Conservation (phyloP, 2,888 invertebrate species). For the Atrina japonica region DNA sequence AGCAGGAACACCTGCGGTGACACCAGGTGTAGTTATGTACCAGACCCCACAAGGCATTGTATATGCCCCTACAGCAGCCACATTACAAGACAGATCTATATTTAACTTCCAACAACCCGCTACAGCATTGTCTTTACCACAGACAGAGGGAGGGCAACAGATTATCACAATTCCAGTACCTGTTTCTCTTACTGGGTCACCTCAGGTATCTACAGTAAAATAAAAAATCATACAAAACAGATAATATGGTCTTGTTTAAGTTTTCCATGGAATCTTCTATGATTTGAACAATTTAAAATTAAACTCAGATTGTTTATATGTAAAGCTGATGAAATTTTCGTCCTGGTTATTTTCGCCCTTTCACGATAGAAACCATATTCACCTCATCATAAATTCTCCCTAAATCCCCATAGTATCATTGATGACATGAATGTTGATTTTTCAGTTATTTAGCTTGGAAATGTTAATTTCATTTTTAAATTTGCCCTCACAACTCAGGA, state of each 20-base stretch:
- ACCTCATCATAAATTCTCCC: too few relatives aligned
- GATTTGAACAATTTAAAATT: not conserved
- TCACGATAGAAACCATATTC: too few relatives aligned
- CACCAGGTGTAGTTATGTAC: constrained; percentile 79
- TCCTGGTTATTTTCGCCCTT: too few relatives aligned
- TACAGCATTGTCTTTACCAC: constrained; percentile 60
- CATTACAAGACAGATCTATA: constrained; percentile 72
- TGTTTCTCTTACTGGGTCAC: constrained; percentile 74
- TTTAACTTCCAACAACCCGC: constrained; percentile 79
- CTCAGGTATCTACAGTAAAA: constrained; percentile 74
- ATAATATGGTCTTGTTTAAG: too few relatives aligned
- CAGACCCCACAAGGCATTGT: constrained; percentile 80
- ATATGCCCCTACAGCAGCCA: constrained; percentile 78
- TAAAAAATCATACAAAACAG: too few relatives aligned
- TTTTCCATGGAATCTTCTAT: not conserved
- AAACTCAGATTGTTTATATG: not conserved
- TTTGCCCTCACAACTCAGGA: too few relatives aligned
- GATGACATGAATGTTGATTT: too few relatives aligned
- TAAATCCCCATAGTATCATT: too few relatives aligned
- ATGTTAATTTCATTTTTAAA: too few relatives aligned
- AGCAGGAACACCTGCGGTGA: constrained; percentile 55
- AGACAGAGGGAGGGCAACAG: constrained; percentile 61
- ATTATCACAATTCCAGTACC: constrained; percentile 80
- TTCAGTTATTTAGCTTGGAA: too few relatives aligned
- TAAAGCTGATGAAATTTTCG: too few relatives aligned